Base-by-base conservation (phyloP, 2,888 invertebrate species). In the Aleiodes testaceus region DNA sequence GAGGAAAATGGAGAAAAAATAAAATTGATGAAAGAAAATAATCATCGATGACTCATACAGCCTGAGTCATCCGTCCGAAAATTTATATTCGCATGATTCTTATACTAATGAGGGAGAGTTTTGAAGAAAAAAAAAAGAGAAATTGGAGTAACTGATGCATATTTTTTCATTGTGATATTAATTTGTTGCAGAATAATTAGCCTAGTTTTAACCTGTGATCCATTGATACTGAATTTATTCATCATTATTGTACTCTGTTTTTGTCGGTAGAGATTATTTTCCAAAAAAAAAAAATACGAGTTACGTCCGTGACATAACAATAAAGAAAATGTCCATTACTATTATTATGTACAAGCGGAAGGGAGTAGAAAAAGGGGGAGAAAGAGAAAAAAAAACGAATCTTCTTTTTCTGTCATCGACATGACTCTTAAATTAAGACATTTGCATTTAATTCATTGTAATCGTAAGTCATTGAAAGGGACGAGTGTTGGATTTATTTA, bases 131-230 rank as follows among this genome's bases (percentile, higher is more conserved):
- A 26, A 26, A 26, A 26, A 26, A 26, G 5, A 26, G 3, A 67
- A 50, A 69, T 53, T 45, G 63, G 66, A 76, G 77, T 78, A 84
- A 85, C 80, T 72, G 79, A 83, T 81, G 82, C 82, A 85, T 83
- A 84, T 84, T 84, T 83, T 83, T 83, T 85, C 79, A 82, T 36
- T 85, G 85, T 85, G 85, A 85, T 85, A 85, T 79, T 80, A 83
- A 81, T 83, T 84, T 84, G 79, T 82, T 85, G 78, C 79, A 82
- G 81, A 77, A 36, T 36, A 67, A 67, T 55, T 84, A 83, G 82
- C 79, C 78, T 82, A 84, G 79, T 84, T 82, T 82, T 64, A 72
- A 82, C 82, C 83, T 84, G 84, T 84, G 84, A 84, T 83, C 79
- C 79, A 79, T 83, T 82, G 79, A 67, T 64, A 44, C 70, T 75